Evolutionary conservation across 2,888 invertebrate genomes (phyloP).

Genomic region (Coleophora flavipennella): DNA sequence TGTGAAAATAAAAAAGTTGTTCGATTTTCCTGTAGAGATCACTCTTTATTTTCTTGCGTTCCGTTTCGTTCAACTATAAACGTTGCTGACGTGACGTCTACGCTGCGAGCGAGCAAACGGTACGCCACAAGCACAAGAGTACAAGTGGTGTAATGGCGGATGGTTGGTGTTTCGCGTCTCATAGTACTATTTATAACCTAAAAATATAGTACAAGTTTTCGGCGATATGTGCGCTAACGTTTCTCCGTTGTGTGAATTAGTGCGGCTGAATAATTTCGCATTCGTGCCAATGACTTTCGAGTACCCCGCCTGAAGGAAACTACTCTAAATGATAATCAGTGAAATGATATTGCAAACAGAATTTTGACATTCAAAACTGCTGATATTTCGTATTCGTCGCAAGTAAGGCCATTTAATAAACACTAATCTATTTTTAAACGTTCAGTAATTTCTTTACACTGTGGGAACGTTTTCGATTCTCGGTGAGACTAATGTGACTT

Average conservation of each 20-base stretch:
- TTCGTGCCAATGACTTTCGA: slow-evolving; percentile 66
- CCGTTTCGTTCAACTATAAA: slow-evolving; percentile 29
- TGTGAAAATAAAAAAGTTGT: slow-evolving; percentile 1
- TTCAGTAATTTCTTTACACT: slow-evolving; percentile 70
- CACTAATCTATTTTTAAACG: slow-evolving; percentile 73
- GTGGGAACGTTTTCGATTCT: slow-evolving; percentile 63
- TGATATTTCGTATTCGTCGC: slow-evolving; percentile 71
- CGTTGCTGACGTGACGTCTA: slow-evolving; percentile 66
- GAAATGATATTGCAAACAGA: slow-evolving; percentile 71
- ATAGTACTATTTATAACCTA: slow-evolving; percentile 74
- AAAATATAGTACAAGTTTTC: slow-evolving; percentile 73
- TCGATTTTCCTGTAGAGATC: slow-evolving; percentile 9
- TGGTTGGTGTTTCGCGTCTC: slow-evolving; percentile 70
- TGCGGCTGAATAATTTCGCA: slow-evolving; percentile 57
- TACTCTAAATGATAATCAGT: slow-evolving; percentile 61
- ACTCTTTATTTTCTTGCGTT: slow-evolving; percentile 13
- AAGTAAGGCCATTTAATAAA: slow-evolving; percentile 73
- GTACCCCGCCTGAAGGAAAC: slow-evolving; percentile 60
- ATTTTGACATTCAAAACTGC: slow-evolving; percentile 72
- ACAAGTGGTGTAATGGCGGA: slow-evolving; percentile 72
- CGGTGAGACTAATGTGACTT: slow-evolving; percentile 66
- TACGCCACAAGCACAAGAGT: slow-evolving; percentile 49
- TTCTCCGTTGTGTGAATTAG: slow-evolving; percentile 65
- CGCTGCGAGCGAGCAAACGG: too few relatives aligned
- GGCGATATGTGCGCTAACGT: slow-evolving; percentile 73